These are phyloP conservation scores for Epistrophe eligans DNA, from an alignment of 2,888 invertebrate genomes.

Conservation along the genomic window DNA sequence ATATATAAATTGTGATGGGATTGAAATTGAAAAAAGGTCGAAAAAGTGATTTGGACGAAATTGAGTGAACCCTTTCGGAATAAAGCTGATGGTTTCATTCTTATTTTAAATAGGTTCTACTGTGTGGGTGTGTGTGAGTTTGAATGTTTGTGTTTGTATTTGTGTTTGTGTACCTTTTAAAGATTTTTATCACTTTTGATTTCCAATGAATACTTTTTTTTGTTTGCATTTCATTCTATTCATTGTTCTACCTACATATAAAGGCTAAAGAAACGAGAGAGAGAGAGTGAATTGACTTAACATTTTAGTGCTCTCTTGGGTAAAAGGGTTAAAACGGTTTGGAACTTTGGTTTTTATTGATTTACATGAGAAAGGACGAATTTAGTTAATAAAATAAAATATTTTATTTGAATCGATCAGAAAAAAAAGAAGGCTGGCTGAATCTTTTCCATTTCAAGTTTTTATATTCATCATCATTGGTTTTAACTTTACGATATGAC, in stretches of 20 bases:
- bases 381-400: constrained; percentile 45
- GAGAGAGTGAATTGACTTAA: constrained; percentile 25
- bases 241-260: background rate
- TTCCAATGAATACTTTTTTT: constrained; percentile 27
- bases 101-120: background rate
- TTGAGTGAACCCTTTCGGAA: constrained; percentile 66
- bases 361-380: constrained; percentile 44
- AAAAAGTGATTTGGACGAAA: constrained; percentile 69
- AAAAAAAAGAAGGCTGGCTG: background rate
- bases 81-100: constrained; percentile 49
- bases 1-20: constrained; percentile 37
- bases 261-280: background rate
- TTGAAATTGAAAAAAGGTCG: constrained; percentile 62
- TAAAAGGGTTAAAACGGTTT: constrained; percentile 12
- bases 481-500: constrained; percentile 12
- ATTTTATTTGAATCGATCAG: constrained; percentile 36
- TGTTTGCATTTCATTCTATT: constrained; percentile 5
- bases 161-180: constrained; percentile 19
- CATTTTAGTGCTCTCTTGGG: constrained; percentile 30
- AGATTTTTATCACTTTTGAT: constrained; percentile 53
- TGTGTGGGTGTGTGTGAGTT: background rate
- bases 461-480: background rate
- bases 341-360: constrained; percentile 37
- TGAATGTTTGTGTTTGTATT: no score
- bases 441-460: constrained; percentile 5